Conservation (phyloP, 2,113 vertebrate genomes). For the Lichenostomus cassidix region DNA sequence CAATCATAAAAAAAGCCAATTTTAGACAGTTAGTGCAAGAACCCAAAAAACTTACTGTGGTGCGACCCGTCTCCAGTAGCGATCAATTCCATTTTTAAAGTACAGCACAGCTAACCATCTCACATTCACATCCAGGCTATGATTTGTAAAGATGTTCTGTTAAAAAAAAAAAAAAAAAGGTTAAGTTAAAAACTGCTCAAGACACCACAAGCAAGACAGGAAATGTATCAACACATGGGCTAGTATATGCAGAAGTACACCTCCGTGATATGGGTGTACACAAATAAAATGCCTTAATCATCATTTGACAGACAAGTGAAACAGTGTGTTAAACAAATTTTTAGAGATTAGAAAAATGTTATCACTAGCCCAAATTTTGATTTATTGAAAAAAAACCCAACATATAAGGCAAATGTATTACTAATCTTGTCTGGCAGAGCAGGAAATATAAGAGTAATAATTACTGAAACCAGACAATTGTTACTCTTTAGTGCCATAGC, state of each 20-base stretch:
- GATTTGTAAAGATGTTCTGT: slow-evolving; percentile 97
- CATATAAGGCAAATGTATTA: not conserved
- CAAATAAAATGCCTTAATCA: not conserved
- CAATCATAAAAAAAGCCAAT: not conserved
- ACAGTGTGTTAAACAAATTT: not conserved
- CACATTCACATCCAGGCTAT: slow-evolving; percentile 92
- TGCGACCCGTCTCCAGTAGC: slow-evolving; percentile 95
- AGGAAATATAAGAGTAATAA: not conserved
- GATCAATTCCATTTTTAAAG: slow-evolving; percentile 98
- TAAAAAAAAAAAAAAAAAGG: not conserved
- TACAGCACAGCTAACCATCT: slow-evolving; percentile 96
- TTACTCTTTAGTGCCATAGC: not conserved
- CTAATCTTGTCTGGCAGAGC: not conserved
- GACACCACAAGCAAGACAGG: not conserved
- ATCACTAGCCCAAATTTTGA: not conserved
- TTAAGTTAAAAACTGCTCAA: not conserved
- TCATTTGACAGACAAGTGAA: not conserved
- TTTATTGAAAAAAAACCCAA: not conserved
- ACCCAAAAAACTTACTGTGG: slow-evolving; percentile 85
- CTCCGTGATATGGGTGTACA: not conserved
- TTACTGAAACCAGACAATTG: not conserved
- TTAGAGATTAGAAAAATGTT: not conserved
- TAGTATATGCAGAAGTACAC: not conserved
- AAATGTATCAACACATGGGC: not conserved
- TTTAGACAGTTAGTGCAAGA: not conserved